phyloP scores from a whole-genome alignment of 2,888 invertebrate genomes.

The Phengaris alcon region DNA sequence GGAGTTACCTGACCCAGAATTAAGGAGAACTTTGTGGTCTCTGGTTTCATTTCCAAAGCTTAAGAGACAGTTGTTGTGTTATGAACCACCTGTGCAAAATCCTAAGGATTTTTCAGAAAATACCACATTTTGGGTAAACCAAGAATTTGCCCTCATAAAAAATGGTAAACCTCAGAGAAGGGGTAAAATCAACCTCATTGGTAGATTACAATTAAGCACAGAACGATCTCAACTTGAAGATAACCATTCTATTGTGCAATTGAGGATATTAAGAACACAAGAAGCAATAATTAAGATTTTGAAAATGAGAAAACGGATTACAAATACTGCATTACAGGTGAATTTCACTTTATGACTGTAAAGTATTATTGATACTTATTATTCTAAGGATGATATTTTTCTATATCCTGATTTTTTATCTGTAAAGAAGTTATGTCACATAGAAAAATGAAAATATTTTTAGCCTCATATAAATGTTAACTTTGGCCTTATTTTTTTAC shows the following conservation, averaged over 20 bases:
- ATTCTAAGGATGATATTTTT: no score
- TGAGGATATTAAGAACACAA: conserved; percentile 94
- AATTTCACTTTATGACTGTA: conserved; percentile 24
- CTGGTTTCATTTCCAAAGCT: conserved; percentile 97
- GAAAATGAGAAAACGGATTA: conserved; percentile 97
- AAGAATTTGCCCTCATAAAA: conserved; percentile 96
- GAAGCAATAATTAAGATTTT: conserved; percentile 99
- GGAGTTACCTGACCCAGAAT: conserved; percentile 96
- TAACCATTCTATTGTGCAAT: conserved; percentile 98
- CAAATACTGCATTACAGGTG: conserved; percentile 95
- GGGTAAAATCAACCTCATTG: conserved; percentile 97
- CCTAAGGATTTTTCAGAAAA: conserved; percentile 97
- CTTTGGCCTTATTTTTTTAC: conserved; percentile 44
- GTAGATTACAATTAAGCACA: conserved; percentile 95
- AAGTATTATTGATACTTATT: background rate
- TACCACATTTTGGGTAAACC: conserved; percentile 97
- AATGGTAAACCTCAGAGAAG: conserved; percentile 96
- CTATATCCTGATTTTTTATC: no score
- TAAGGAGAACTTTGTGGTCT: conserved; percentile 96
- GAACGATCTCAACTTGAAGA: conserved; percentile 98
- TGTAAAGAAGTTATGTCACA: no score
- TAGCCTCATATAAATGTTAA: background rate
- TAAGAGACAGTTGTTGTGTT: conserved; percentile 92
- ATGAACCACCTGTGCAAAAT: conserved; percentile 88
- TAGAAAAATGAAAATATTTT: background rate